Percentiles rank a stretch among this genome's conserved stretches.
Conservation (phyloP, 2,888 invertebrate genomes). For the Lucinisca nassula region DNA sequence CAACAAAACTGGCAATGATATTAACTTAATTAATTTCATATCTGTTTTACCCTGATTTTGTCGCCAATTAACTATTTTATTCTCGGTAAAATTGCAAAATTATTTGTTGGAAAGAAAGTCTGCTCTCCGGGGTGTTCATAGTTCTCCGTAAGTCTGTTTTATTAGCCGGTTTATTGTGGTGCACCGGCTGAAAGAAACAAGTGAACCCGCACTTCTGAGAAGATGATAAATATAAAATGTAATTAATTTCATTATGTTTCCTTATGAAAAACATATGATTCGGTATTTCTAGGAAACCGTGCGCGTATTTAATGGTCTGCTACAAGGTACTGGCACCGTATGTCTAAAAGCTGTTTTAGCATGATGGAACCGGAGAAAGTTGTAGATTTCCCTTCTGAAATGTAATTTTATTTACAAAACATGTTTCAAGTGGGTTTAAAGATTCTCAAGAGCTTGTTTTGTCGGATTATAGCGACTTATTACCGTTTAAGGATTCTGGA, state of each 20-base stretch:
- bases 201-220: constrained; percentile 32
- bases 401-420: background rate
- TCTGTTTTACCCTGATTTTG: background rate
- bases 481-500: constrained; percentile 1
- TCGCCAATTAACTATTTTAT: background rate
- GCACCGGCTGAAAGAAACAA: constrained; percentile 24
- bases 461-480: background rate
- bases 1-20: background rate
- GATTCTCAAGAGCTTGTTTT: background rate
- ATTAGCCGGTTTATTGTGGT: background rate
- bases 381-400: background rate
- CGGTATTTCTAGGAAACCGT: constrained; percentile 16
- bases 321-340: constrained; percentile 33
- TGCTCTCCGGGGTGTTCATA: background rate
- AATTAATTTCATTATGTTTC: constrained; percentile 59
- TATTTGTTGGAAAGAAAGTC: background rate
- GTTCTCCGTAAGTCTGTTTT: background rate
- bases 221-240: constrained; percentile 18
- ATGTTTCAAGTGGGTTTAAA: constrained; percentile 11
- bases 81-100: background rate
- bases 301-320: constrained; percentile 39
- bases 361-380: background rate
- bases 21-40: background rate
- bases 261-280: constrained; percentile 57
- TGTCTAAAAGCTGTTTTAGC: background rate